These are phyloP conservation scores for Drosophila pruinosa DNA, from an alignment of 1,140 invertebrate species.

Conservation along the genomic window DNA sequence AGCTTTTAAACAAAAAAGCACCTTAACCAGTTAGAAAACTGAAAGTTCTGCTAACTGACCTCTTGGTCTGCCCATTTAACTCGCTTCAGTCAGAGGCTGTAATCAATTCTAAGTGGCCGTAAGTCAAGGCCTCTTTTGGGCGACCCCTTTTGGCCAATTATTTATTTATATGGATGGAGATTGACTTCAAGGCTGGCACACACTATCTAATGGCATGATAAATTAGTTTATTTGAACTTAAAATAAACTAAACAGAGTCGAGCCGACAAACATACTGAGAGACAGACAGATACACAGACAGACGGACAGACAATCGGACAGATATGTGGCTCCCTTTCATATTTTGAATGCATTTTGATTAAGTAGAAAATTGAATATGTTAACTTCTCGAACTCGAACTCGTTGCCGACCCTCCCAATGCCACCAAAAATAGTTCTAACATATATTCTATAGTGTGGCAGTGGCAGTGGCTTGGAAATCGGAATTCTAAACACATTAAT, in stretches of 20 bases:
- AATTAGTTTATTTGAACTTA: constrained; percentile 72
- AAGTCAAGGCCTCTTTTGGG: constrained; percentile 36
- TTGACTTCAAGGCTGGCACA: constrained; percentile 56
- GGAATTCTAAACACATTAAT: constrained; percentile 63
- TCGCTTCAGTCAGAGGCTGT: neutral
- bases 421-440: constrained; percentile 18
- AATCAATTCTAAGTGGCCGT: constrained; percentile 37
- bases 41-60: neutral
- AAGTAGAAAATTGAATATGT: constrained; percentile 77
- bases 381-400: constrained; percentile 49
- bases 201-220: constrained; percentile 73
- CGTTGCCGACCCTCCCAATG: constrained; percentile 8
- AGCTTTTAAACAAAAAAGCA: too few species aligned
- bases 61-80: neutral
- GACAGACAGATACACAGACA: constrained; percentile 4
- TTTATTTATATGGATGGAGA: constrained; percentile 47
- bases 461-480: neutral
- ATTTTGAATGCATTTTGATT: constrained; percentile 72
- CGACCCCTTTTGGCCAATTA: constrained; percentile 57
- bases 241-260: constrained; percentile 51
- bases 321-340: constrained; percentile 59
- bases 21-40: too few species aligned
- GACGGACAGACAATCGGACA: constrained; percentile 10
- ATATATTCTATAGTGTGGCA: neutral
- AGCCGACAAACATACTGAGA: constrained; percentile 2